Base-by-base conservation (phyloP, 2,113 vertebrate species). In the Lates calcarifer region DNA sequence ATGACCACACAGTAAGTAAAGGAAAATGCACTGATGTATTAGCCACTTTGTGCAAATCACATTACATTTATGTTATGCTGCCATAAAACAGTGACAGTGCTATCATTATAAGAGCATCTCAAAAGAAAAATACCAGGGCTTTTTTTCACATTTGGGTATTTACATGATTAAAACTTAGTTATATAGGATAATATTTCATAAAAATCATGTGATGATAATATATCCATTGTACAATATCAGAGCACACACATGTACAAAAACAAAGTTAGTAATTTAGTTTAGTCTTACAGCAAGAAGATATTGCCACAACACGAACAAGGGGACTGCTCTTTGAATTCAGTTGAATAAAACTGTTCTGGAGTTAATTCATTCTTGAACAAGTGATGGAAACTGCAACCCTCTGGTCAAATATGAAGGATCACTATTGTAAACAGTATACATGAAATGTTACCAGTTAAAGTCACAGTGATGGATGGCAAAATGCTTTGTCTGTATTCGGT, bases 21-120 rank as follows among this genome's bases (percentile, higher is more conserved):
- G 75, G 78, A 86, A 85, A 82, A 67, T 62, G 74, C 79, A 81
- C 77, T 70, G 65, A 77, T 90, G 87, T 89, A 89, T 90, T 89
- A 70, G 74, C 45, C 83, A 90, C 83, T 77, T 86, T 88, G 90
- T 92, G 88, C 87, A 88, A 90, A 89, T 87, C 83, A 90, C 90
- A 70, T 84, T 83, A 86, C 87, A 91, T 90, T 89, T 83, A 89
- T 88, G 74, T 87, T 78, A 89, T 13, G 81, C 91, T 89, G 89
- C 86, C 84, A 82, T 86, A 37, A 82, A 92, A 85, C 76, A 75
- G 88, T 86, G 84, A 85, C 83, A 81, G 78, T 74, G 77, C 61
- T 65, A 60, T 89, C 51, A 77, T 81, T 35, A 77, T 76, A 83
- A 72, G 63, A 88, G 67, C 83, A 74, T 83, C 53, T 78, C n/a